phyloP scores from a whole-genome alignment of 1,140 invertebrate genomes.

The Saccostrea cuccullata region DNA sequence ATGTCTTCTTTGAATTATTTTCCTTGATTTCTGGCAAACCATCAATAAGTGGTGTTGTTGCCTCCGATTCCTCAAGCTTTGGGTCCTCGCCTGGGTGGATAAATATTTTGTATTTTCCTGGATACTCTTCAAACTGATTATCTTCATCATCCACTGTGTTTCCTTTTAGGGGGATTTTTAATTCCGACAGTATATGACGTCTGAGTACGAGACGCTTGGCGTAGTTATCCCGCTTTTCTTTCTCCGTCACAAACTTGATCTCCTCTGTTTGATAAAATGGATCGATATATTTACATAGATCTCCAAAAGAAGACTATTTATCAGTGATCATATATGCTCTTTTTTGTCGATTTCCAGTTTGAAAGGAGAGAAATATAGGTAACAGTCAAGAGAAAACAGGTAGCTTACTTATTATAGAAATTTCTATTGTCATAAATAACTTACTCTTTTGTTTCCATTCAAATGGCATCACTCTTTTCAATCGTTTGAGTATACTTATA shows the following conservation, averaged over 20 bases:
- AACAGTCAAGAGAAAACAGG: not conserved
- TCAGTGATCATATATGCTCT: no score
- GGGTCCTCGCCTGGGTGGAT: slow-evolving; percentile 43
- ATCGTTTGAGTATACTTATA: slow-evolving; percentile 60
- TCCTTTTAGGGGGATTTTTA: slow-evolving; percentile 55
- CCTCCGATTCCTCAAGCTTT: not conserved
- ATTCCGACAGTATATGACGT: slow-evolving; percentile 55
- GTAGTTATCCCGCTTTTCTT: slow-evolving; percentile 56
- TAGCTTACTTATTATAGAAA: not conserved
- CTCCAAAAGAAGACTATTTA: no score
- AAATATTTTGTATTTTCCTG: slow-evolving; percentile 52
- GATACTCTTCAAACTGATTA: slow-evolving; percentile 51
- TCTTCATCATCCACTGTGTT: slow-evolving; percentile 47
- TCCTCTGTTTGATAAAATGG: slow-evolving; percentile 41
- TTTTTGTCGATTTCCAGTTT: no score
- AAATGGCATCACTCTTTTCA: slow-evolving; percentile 59
- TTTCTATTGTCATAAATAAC: not conserved
- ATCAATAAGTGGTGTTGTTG: not conserved
- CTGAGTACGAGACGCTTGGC: slow-evolving; percentile 46
- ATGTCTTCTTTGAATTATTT: slow-evolving; percentile 28
- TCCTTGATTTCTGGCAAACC: slow-evolving; percentile 1
- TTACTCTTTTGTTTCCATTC: slow-evolving; percentile 62
- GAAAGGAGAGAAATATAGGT: not conserved
- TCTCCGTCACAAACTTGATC: slow-evolving; percentile 57
- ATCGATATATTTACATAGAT: no score